Evolutionary conservation across 1,140 invertebrate genomes (phyloP), one percentile per base, ranked within the genome.

Genomic region (Orchesella cincta): DNA sequence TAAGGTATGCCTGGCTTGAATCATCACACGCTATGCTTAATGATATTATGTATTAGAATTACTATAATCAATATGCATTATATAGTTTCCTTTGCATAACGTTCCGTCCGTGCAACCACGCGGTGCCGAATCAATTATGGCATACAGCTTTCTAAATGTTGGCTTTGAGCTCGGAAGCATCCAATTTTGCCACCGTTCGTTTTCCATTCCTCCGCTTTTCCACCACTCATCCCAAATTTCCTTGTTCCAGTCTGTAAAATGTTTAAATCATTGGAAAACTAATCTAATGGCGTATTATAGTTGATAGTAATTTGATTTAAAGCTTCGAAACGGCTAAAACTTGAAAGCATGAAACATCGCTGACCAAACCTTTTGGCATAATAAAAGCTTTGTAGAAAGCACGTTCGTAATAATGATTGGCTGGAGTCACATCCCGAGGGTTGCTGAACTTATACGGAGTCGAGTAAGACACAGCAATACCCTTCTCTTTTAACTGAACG

Each of bases 101-200:
- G 64, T 89, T 85, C 1, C 83, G 84, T 84, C 16, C 82, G 31
- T 62, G 86, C 79, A 5, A 83, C 84, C 85, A 95, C 93, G 85
- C 1, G 26, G 28, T 2, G 12, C 62, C 87, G 0, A 97, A 88
- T 72, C 91, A 88, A 73, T 73, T 16, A 74, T 18, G 0, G 95
- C 89, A 84, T 98, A 97, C 14, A 98, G 86, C 87, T 99, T 99
- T 67, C 96, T 89, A 86, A 98, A 98, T 35, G 91, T 94, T 0
- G 97, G 96, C 78, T 98, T 86, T 0, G 96, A 96, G 0, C 97
- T 95, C 0, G 95, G 98, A 79, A 96, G 89, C 96, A 98, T 98
- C 97, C 96, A 98, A 1, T 98, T 96, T 83, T 98, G 98, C 1
- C 98, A 87, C 87, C 97, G 95, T 86, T 98, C 96, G 86, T 98